Evolutionary conservation across 2,113 vertebrate species (phyloP), one percentile per base, ranked within the genome.

Genomic region (Pollimyrus isidori): DNA sequence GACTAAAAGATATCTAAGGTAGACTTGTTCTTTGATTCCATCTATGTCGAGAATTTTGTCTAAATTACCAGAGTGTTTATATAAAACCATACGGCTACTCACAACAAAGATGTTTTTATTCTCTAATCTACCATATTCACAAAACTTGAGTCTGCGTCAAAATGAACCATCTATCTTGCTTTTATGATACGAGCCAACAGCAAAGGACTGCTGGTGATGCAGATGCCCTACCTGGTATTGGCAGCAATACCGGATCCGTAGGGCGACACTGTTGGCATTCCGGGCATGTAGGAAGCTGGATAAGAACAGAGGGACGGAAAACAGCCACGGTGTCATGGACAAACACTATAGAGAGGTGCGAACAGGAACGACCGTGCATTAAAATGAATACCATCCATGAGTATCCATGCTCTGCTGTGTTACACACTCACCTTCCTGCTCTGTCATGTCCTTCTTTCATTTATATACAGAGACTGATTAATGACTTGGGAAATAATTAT

Each of bases 271-370:
- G 96, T 94, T 87, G 97, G 95, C 97, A 99, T 97, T 88, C 96
- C 96, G 0, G 98, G 97, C 96, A 99, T 97, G 90, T 99, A 99
- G 76, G 98, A 98, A 94, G 97, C 98, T 99, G 91, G 73, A 88
- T 92, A 69, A 89, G 92, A 13, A 93, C 92, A 96, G 83, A 23
- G 88, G 2, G 87, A 48, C n/a, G 5, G 30, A 62, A 6, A n/a
- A 21, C 10, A 46, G 56, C 56, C 5, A 26, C 35, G 13, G 35
- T 7, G 53, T 7, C n/a, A 30, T 30, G 62, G 62, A 69, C 30
- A 69, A 30, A 15, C 73, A 42, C 13, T 17, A 42, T 35, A 80
- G 42, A 80, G 4, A 80, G 35, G 30, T 17, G 30, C 30, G 4
- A 80, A 42, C 73, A 42, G 30, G 30, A 80, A 35, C 10, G 10